These are phyloP conservation scores for Microcaecilia unicolor DNA, from an alignment of 2,797 vertebrate species.

Conservation along the genomic window DNA sequence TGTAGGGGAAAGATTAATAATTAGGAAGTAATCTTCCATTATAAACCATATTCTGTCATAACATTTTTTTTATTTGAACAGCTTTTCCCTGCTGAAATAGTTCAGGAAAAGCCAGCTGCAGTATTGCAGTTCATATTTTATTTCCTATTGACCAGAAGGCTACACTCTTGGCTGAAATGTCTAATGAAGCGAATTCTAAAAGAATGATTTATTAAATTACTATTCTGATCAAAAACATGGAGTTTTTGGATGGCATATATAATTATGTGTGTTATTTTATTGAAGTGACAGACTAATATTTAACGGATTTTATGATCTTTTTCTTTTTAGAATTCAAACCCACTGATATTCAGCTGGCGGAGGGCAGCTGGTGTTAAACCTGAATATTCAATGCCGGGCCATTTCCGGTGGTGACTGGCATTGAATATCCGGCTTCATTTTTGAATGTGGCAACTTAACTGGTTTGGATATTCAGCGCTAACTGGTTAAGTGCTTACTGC, in stretches of 20 bases:
- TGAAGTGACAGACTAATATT: conserved; percentile 19
- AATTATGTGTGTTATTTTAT: conserved; percentile 33
- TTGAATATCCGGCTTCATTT: no score
- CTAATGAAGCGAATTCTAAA: conserved; percentile 8
- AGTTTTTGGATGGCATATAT: conserved; percentile 18
- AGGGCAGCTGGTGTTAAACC: no score
- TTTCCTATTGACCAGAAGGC: conserved; percentile 31
- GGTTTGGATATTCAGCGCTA: no score
- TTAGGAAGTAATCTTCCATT: conserved; percentile 38
- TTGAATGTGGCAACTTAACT: no score
- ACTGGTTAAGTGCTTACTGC: no score
- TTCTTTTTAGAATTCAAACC: conserved; percentile 23
- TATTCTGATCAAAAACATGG: no score
- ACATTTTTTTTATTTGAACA: conserved; percentile 16
- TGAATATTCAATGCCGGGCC: no score
- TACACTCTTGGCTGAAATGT: no score
- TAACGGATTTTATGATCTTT: conserved; percentile 29
- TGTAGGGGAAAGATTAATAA: conserved; percentile 37
- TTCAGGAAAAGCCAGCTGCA: conserved; percentile 34
- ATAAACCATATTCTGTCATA: conserved; percentile 30
- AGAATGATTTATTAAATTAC: no score
- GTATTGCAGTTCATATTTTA: conserved; percentile 39
- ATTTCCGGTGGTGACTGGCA: no score
- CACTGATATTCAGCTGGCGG: no score
- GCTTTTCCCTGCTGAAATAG: conserved; percentile 24